phyloP scores from a whole-genome alignment of 2,888 invertebrate species.

The Gastracanthus pulcherrimus region DNA sequence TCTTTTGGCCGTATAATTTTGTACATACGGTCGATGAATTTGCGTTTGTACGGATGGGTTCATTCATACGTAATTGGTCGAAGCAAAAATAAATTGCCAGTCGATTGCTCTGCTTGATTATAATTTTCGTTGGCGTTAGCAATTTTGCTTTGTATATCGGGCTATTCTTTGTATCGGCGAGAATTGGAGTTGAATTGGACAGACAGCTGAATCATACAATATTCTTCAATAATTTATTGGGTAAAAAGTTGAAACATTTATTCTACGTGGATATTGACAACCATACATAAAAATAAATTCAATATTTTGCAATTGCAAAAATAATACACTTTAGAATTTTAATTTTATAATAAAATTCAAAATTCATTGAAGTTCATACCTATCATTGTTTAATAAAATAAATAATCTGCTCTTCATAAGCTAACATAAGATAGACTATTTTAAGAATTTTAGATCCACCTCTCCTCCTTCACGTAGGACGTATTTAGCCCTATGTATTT shows the following conservation, averaged over 20 bases:
- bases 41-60: background rate
- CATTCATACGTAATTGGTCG: background rate
- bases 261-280: too few relatives aligned
- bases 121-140: background rate
- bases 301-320: too few relatives aligned
- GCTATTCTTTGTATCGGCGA: background rate
- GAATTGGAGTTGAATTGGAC: background rate
- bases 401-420: too few relatives aligned
- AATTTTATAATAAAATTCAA: too few relatives aligned
- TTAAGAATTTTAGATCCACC: too few relatives aligned
- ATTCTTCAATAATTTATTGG: background rate
- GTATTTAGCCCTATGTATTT: too few relatives aligned
- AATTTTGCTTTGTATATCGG: background rate
- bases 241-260: background rate
- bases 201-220: background rate
- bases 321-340: too few relatives aligned
- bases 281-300: too few relatives aligned
- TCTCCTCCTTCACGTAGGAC: too few relatives aligned
- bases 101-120: constrained; percentile 2
- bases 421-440: too few relatives aligned
- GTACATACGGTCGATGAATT: background rate
- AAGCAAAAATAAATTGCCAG: constrained; percentile 7
- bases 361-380: too few relatives aligned
- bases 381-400: too few relatives aligned
- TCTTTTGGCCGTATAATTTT: background rate